Base-by-base conservation (phyloP, 2,888 invertebrate species). In the Sceliomorpha sp. region DNA sequence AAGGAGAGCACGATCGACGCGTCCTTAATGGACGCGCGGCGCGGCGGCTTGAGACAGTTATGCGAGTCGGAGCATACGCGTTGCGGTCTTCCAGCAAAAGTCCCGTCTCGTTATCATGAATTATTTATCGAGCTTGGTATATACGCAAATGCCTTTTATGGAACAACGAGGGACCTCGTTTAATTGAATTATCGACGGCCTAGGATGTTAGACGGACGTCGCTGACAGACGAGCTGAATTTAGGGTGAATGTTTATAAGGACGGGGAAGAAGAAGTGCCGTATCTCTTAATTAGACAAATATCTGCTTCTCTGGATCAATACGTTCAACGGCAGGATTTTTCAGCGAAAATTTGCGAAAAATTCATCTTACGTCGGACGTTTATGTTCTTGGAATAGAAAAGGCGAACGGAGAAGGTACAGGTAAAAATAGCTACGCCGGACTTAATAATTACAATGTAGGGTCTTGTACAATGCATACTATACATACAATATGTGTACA, bases 131-230 rank as follows among this genome's bases (percentile, higher is more conserved):
- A 27, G 14, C 5, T 40, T 34, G 14, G 39, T 59, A 53, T 58
- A 45, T 66, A 58, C 36, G 32, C 58, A 58, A 64, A 64, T 56
- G 13, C 58, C 58, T 50, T 64, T 59, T 59, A 53, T 47, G 50
- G 66, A 58, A 47, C 58, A 39, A 47, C 45, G 34, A 58, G 51
- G 40, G 47, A 45, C 47, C 47, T 58, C 58, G 45, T 59, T 66
- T 66, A 66, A 66, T 66, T 66, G 66, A 59, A 66, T 66, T 51
- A 66, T 58, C 53, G 58, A 15, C 51, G 58, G 32, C 40, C 58
- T 58, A 58, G 58, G 39, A 59, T 44, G 44, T 34, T 12, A 39
- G 31, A 48, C 34, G 29, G 53, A 51, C 58, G 53, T 36, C 36
- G 40, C 40, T 53, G 66, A 59, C 53, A 58, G 51, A 47, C 47